phyloP scores from a whole-genome alignment of 2,888 invertebrate genomes.

The Acleris literana region DNA sequence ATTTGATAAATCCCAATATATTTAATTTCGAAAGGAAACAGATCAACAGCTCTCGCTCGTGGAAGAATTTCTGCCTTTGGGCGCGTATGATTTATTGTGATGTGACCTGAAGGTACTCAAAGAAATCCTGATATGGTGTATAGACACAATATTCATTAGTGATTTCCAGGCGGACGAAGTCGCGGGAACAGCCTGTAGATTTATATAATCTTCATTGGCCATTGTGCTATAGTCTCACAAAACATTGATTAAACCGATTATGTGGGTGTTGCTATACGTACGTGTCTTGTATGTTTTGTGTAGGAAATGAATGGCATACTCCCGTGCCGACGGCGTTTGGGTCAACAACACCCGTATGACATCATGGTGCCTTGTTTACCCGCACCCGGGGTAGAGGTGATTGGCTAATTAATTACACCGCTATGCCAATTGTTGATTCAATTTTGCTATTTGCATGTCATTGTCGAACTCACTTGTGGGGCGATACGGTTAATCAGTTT shows the following conservation, averaged over 20 bases:
- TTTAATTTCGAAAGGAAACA: too few species aligned
- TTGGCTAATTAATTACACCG: slow-evolving; percentile 64
- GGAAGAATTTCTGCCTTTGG: too few species aligned
- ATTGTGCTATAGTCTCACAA: slow-evolving; percentile 2
- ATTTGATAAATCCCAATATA: too few species aligned
- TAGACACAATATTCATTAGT: too few species aligned
- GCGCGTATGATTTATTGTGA: not conserved
- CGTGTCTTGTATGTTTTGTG: slow-evolving; percentile 36
- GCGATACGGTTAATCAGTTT: slow-evolving; percentile 12
- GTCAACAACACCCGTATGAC: slow-evolving; percentile 78
- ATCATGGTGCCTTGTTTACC: slow-evolving; percentile 73
- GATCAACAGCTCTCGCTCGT: too few species aligned
- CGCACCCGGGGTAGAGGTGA: slow-evolving; percentile 67
- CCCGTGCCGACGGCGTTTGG: slow-evolving; percentile 52
- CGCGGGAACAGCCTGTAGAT: too few species aligned
- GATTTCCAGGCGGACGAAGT: too few species aligned
- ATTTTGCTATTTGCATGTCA: slow-evolving; percentile 41
- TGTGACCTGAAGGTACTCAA: not conserved
- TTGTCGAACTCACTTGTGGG: slow-evolving; percentile 11
- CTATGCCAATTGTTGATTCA: slow-evolving; percentile 59
- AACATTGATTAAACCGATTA: slow-evolving; percentile 2
- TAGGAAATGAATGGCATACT: slow-evolving; percentile 47
- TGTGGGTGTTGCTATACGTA: slow-evolving; percentile 7
- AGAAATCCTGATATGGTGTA: too few species aligned
- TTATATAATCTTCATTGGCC: not conserved